These are phyloP conservation scores for Channallabes apus DNA, from an alignment of 2,797 vertebrate species.

Conservation along the genomic window DNA sequence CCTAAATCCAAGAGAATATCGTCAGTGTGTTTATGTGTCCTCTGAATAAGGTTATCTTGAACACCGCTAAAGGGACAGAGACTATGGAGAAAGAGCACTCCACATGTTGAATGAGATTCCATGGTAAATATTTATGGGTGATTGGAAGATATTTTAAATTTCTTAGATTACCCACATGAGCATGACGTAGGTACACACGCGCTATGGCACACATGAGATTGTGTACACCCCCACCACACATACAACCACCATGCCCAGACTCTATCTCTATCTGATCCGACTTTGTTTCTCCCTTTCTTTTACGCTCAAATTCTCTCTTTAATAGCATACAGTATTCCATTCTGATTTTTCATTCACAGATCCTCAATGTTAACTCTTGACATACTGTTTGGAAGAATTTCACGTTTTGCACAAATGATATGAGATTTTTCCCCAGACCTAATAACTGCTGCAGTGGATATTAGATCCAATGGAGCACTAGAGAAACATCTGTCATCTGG, in stretches of 20 bases:
- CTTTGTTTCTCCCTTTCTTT: constrained; percentile 23
- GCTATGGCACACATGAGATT: constrained; percentile 23
- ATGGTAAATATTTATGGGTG: constrained; percentile 46
- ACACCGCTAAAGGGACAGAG: constrained; percentile 38
- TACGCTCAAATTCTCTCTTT: constrained; percentile 8
- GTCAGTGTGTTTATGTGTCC: constrained; percentile 32
- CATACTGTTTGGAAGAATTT: constrained; percentile 38
- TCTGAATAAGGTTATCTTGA: constrained; percentile 45
- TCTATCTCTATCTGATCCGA: constrained; percentile 20
- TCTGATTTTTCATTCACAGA: not conserved
- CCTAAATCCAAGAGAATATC: constrained; percentile 23
- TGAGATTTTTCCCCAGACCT: constrained; percentile 37
- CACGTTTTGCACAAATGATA: constrained; percentile 35
- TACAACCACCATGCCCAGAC: constrained; percentile 24
- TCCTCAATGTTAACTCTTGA: constrained; percentile 10
- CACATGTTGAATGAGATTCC: constrained; percentile 30
- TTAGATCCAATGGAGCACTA: constrained; percentile 37
- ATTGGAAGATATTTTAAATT: constrained; percentile 55
- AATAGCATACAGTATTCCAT: constrained; percentile 11
- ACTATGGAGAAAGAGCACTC: constrained; percentile 43
- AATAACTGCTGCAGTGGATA: constrained; percentile 42
- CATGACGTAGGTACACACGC: constrained; percentile 31
- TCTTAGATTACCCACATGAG: constrained; percentile 56
- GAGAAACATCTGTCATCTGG: constrained; percentile 50
- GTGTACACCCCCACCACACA: constrained; percentile 21